Evolutionary conservation across 2,113 vertebrate genomes (phyloP).

Genomic region (Rhabdomys dilectus): DNA sequence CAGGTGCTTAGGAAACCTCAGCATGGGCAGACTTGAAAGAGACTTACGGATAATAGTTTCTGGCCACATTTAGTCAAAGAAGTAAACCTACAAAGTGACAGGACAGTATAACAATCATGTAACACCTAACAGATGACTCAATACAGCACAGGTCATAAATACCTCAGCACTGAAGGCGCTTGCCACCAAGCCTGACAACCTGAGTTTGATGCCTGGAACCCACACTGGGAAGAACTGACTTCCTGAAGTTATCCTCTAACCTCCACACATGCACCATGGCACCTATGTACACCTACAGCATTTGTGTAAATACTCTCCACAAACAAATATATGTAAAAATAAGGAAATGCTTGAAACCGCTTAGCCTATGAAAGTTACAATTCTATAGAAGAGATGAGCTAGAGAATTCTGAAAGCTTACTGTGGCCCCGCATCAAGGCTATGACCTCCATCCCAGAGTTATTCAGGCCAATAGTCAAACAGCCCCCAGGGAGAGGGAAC

Average conservation of each 20-base stretch:
- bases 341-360: background rate
- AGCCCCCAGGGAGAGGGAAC: background rate
- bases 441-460: background rate
- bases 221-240: background rate
- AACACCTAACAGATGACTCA: background rate
- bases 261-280: background rate
- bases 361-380: background rate
- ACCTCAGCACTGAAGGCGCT: background rate
- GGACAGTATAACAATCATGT: background rate
- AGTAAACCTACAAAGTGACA: background rate
- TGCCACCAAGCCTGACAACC: background rate
- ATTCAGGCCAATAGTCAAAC: background rate
- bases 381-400: background rate
- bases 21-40: background rate
- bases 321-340: background rate
- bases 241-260: background rate
- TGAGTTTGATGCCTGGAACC: background rate
- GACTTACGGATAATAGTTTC: background rate
- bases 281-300: background rate
- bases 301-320: background rate
- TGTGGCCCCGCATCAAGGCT: background rate
- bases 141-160: background rate
- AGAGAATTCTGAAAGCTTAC: background rate
- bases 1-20: background rate
- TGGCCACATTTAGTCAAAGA: conserved; percentile 7